phyloP scores from a whole-genome alignment of 2,888 invertebrate species.

The Ectemnius lituratus region DNA sequence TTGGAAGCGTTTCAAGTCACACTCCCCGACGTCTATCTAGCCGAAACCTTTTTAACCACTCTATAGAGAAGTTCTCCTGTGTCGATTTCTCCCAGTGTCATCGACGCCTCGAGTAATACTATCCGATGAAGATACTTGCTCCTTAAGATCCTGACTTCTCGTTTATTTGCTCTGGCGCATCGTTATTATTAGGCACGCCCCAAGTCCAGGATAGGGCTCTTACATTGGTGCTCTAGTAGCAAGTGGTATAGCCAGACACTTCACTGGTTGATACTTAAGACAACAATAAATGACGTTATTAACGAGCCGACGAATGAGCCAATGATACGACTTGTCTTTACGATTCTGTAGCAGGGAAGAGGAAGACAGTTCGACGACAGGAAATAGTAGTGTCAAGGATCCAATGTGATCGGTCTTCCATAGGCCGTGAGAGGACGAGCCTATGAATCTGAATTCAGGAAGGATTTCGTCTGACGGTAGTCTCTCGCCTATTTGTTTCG shows the following conservation, averaged over 20 bases:
- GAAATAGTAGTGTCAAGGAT: too few relatives aligned
- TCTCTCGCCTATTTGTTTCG: slow-evolving; percentile 61
- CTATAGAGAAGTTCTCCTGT: slow-evolving; percentile 19
- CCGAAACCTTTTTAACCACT: slow-evolving; percentile 44
- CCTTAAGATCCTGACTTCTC: background rate
- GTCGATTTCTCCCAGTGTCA: slow-evolving; percentile 28
- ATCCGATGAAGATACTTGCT: slow-evolving; percentile 24
- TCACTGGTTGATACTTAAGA: background rate
- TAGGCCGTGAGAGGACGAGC: slow-evolving; percentile 19
- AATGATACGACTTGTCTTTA: background rate
- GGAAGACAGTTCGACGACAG: too few relatives aligned
- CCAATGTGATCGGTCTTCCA: slow-evolving; percentile 1
- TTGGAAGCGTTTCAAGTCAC: slow-evolving; percentile 15
- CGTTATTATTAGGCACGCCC: background rate
- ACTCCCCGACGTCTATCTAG: slow-evolving; percentile 27
- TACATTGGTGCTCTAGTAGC: background rate
- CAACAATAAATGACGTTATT: background rate
- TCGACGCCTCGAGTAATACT: slow-evolving; percentile 25
- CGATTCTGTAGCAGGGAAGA: background rate
- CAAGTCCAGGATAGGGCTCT: background rate
- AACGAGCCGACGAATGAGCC: background rate
- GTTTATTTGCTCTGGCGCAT: background rate
- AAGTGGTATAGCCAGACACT: background rate
- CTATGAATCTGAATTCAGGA: slow-evolving; percentile 52
- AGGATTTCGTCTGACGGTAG: slow-evolving; percentile 56